Conservation (phyloP, 2,888 invertebrate genomes). For the Agrilus biguttatus region DNA sequence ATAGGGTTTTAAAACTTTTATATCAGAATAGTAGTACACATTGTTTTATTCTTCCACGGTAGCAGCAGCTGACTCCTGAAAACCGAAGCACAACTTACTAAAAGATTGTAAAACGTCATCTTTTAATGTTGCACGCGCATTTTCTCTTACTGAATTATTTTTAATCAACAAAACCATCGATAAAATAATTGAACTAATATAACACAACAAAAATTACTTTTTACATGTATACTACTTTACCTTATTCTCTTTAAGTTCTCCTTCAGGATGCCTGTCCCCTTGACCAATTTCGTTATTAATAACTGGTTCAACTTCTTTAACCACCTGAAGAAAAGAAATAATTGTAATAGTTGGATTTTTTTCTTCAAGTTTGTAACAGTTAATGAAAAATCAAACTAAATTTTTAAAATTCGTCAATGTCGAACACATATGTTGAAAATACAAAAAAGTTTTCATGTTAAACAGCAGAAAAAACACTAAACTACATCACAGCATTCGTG, state of each 20-base stretch:
- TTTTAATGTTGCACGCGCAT: no score
- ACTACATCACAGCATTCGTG: slow-evolving; percentile 6
- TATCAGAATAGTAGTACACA: slow-evolving; percentile 4
- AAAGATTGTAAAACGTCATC: neutral
- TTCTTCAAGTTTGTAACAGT: neutral
- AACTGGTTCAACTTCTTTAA: no score
- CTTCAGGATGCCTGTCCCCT: no score
- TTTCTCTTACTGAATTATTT: no score
- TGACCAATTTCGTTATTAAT: no score
- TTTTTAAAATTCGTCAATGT: neutral
- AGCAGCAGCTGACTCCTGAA: slow-evolving; percentile 19
- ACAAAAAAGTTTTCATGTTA: neutral
- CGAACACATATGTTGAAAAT: neutral
- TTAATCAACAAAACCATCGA: no score
- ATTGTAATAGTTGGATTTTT: neutral
- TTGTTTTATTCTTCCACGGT: slow-evolving; percentile 23
- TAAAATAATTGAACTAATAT: no score
- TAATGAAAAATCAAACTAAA: neutral
- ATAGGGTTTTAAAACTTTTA: slow-evolving; percentile 12
- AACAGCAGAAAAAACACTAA: neutral
- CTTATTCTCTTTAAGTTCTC: no score
- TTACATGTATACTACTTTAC: no score
- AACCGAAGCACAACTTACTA: slow-evolving; percentile 4
- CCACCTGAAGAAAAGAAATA: no score
- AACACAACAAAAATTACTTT: no score